A percentile compares a stretch with the other conserved stretches of the same genome.
Conservation (phyloP, 2,797 vertebrate genomes). For the Melanotaenia maccullochi region DNA sequence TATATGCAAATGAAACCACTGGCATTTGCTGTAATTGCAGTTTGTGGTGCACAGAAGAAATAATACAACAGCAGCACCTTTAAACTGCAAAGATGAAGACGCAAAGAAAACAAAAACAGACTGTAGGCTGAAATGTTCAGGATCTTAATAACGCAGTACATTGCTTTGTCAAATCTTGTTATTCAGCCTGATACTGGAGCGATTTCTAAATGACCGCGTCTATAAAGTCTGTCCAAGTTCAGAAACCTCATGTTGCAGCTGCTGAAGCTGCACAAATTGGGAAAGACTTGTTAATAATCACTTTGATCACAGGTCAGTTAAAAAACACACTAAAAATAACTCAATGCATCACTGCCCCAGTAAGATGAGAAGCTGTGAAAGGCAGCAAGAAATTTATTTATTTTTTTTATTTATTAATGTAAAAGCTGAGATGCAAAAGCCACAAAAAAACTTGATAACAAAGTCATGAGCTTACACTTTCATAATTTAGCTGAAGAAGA, state of each 20-base stretch:
- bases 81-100: conserved; percentile 36
- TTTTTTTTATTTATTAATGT: conserved; percentile 40
- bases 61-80: conserved; percentile 47
- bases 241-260: conserved; percentile 55
- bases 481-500: not conserved
- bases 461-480: conserved; percentile 12
- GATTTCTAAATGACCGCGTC: conserved; percentile 37
- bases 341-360: conserved; percentile 41
- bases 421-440: conserved; percentile 34
- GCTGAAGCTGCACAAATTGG: conserved; percentile 43
- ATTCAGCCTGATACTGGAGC: conserved; percentile 10
- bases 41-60: conserved; percentile 57
- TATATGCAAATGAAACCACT: conserved; percentile 78
- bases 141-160: conserved; percentile 16
- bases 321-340: conserved; percentile 56
- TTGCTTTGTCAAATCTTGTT: conserved; percentile 26
- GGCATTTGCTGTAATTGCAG: conserved; percentile 72
- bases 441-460: conserved; percentile 19
- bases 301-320: conserved; percentile 49
- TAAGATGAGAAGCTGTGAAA: conserved; percentile 54
- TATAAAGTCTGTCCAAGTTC: conserved; percentile 23
- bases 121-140: conserved; percentile 29
- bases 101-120: not conserved
- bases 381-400: conserved; percentile 20
- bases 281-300: conserved; percentile 46